phyloP scores from a whole-genome alignment of 2,888 invertebrate genomes.

The Nymphalis c-album region DNA sequence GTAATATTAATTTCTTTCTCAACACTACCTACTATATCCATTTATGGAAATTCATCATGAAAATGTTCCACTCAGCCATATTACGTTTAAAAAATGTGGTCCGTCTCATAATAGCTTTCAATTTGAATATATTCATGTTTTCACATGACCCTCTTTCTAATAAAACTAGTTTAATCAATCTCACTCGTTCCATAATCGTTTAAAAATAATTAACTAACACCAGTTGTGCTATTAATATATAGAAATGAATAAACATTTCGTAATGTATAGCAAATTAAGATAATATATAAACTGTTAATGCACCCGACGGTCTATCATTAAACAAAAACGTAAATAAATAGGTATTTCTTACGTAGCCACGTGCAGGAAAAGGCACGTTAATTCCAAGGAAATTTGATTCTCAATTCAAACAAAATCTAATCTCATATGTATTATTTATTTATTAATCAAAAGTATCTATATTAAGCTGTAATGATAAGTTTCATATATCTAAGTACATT shows the following conservation, averaged over 20 bases:
- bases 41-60: too few species aligned
- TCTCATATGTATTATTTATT: too few species aligned
- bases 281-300: constrained; percentile 16
- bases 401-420: too few species aligned
- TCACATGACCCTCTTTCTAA: constrained; percentile 17
- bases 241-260: constrained; percentile 8
- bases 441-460: too few species aligned
- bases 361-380: too few species aligned
- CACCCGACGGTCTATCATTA: neutral
- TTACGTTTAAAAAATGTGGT: neutral
- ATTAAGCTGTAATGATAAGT: too few species aligned
- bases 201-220: constrained; percentile 17
- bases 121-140: constrained; percentile 21
- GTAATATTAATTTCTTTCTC: too few species aligned
- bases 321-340: neutral
- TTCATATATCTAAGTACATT: too few species aligned
- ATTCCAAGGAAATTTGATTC: too few species aligned
- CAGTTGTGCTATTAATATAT: constrained; percentile 2
- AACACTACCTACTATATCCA: too few species aligned
- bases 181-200: constrained; percentile 21
- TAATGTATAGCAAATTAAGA: constrained; percentile 16
- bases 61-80: too few species aligned
- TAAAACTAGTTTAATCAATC: constrained; percentile 16
- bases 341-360: neutral
- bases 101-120: neutral